Evolutionary conservation across 2,113 vertebrate genomes (phyloP), one percentile per base, ranked within the genome.

Genomic region (Aspiorhynchus laticeps): DNA sequence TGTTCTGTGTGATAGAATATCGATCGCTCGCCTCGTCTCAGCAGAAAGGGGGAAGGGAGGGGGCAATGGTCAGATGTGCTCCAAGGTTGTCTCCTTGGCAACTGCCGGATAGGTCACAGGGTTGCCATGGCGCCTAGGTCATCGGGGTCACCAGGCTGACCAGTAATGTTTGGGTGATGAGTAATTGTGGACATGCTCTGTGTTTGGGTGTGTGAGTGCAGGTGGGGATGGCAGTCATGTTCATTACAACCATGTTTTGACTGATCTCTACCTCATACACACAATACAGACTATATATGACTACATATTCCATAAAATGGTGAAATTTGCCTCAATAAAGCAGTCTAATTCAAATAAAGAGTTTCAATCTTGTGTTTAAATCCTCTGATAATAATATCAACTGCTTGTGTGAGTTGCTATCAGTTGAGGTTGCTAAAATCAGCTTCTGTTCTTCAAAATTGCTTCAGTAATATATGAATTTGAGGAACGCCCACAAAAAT

Each of bases 1-100:
- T 95, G 95, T 95, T 95, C 95, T 95, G 94, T 95, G 93, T 95
- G 94, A 95, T 95, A 95, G 95, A 95, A 94, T 95, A 95, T 95
- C 94, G 94, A 95, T 95, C 95, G 94, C 91, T 93, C 91, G 91
- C 93, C 93, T 94, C 92, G 86, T 89, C 93, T 92, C 91, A 82
- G 90, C 85, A 91, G 90, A 90, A 92, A 93, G 91, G 85, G 90
- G 81, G 53, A 89, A 56, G 48, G 89, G 90, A 91, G 85, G 88
- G 91, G 80, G 90, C 89, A 91, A 79, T 95, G 95, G 95, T 95
- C 95, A 95, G 93, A 94, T 93, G 88, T 93, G 92, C 93, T 93
- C 93, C 95, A 95, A 95, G 95, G 95, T 95, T 93, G 94, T 95
- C 93, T 94, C 95, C 95, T 93, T 92, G 93, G 95, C 93, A 94